Evolutionary conservation across 2,113 vertebrate species (phyloP), one percentile per base, ranked within the genome.

Genomic region (Nesoenas mayeri): DNA sequence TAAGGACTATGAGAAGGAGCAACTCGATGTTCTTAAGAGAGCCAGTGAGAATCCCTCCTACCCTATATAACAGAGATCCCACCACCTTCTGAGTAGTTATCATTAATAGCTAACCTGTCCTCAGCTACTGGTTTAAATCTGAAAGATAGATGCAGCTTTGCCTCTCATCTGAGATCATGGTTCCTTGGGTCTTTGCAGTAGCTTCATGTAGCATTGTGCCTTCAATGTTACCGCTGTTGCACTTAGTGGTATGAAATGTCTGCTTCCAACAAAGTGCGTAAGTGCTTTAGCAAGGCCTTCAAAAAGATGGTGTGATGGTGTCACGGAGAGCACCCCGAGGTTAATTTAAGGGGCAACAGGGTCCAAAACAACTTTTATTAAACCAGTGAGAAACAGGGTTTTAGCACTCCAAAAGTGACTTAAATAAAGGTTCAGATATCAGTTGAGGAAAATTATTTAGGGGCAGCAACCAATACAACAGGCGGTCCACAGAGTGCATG

Each of bases 171-270:
- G 15, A 69, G 53, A 66, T 47, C 11, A 8, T 2, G 42, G 36
- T n/a, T 47, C 19, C 36, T 40, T n/a, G 24, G 28, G 26, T 47
- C 62, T 36, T 42, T 24, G 25, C 40, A 36, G 32, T 3, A 15
- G 57, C 40, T 57, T 44, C 28, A 9, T 2, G 11, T n/a, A 54
- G 32, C 65, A 28, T 19, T 0, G 1, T 36, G 12, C 32, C 36
- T 66, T 80, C 58, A 22, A 20, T 2, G 5, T 15, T 51, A 5
- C 32, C 34, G 24, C 17, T 32, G 8, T 19, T 58, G 38, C 5
- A 2, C 21, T 60, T 16, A 22, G 9, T 3, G 16, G 7, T 5
- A 14, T 8, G 32, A 86, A 65, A 64, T 12, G 14, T 51, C 67
- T 80, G 54, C 62, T 80, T 69, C 62, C 32, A 67, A 18, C 18